Conservation (phyloP, 2,888 invertebrate species). For the Drosophila pseudotalamancana region DNA sequence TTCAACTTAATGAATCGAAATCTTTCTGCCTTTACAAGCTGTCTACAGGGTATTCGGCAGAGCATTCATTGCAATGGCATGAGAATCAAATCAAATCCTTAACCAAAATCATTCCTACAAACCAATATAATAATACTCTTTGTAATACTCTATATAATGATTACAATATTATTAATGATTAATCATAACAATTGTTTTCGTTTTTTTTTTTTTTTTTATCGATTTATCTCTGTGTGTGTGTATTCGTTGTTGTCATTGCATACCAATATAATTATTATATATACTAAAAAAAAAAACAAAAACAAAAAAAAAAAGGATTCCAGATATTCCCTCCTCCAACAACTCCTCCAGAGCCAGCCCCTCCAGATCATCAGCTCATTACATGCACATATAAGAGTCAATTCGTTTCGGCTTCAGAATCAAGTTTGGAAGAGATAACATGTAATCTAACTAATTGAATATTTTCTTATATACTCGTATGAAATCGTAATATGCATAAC, state of each 20-base stretch:
- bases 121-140: constrained; percentile 20
- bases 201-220: constrained; percentile 49
- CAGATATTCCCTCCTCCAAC: constrained; percentile 93
- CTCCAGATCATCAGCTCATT: constrained; percentile 90
- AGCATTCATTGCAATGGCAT: neutral
- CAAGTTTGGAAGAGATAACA: constrained; percentile 88
- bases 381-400: constrained; percentile 85
- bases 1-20: too few relatives aligned
- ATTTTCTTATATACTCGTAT: constrained; percentile 68
- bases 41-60: constrained; percentile 24
- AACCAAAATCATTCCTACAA: constrained; percentile 15
- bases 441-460: constrained; percentile 85
- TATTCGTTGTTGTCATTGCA: constrained; percentile 76
- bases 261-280: constrained; percentile 60
- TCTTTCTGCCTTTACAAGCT: neutral
- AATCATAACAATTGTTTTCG: constrained; percentile 67
- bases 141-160: constrained; percentile 58
- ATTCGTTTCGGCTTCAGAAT: constrained; percentile 86
- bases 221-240: constrained; percentile 69
- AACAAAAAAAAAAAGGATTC: constrained; percentile 86
- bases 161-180: constrained; percentile 68
- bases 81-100: neutral
- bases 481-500: constrained; percentile 49
- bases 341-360: constrained; percentile 93
- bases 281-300: constrained; percentile 36